These are phyloP conservation scores for Brachypodius melanocephalos DNA, from an alignment of 2,113 vertebrate genomes.

Conservation along the genomic window DNA sequence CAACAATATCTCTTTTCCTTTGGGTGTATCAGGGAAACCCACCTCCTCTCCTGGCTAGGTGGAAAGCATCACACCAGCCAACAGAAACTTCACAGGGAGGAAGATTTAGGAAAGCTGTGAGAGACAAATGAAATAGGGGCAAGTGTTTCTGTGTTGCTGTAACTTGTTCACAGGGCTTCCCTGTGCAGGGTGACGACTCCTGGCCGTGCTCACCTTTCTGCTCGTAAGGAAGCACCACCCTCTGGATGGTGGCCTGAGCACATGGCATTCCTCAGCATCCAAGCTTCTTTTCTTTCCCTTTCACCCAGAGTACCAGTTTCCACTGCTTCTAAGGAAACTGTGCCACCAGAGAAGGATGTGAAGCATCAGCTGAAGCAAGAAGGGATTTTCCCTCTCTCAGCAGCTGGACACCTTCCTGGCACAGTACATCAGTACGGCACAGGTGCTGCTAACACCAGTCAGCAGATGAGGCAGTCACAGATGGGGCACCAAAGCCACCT, in stretches of 20 bases:
- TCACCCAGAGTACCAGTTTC: not conserved
- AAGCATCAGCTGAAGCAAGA: not conserved
- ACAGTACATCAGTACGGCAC: rapidly evolving
- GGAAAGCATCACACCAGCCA: not conserved
- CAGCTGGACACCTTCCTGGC: not conserved
- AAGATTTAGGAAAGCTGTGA: not conserved
- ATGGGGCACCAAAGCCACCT: not conserved
- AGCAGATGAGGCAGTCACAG: not conserved
- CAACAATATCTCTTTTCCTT: not conserved
- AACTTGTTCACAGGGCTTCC: not conserved
- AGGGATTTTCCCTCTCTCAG: not conserved
- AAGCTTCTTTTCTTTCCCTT: not conserved
- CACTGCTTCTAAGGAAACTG: not conserved
- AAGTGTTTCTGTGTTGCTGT: not conserved
- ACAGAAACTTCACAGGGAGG: not conserved
- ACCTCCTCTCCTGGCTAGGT: not conserved
- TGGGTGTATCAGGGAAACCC: not conserved
- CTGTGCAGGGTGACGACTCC: not conserved
- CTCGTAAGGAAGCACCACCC: not conserved
- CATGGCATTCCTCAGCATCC: not conserved
- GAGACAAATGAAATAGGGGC: rapidly evolving
- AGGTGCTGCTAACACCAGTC: not conserved
- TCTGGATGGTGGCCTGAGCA: rapidly evolving
- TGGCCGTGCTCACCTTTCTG: not conserved
- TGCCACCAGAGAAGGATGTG: not conserved